Conservation (phyloP, 2,888 invertebrate species). For the Lepidocyrtoides sp. region DNA sequence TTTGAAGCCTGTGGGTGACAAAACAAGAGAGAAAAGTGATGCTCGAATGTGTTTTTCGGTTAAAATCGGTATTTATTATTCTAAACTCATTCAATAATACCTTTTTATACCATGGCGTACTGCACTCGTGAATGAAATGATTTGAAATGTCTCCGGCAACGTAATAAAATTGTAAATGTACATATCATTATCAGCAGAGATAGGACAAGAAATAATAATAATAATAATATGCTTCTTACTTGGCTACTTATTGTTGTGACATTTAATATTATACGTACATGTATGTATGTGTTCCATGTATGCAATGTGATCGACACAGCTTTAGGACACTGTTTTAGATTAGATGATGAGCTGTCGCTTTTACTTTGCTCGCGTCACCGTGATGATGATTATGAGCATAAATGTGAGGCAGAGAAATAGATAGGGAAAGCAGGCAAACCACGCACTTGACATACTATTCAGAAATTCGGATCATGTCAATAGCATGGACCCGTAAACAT, state of each 20-base stretch:
- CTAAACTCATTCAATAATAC: slow-evolving; percentile 8
- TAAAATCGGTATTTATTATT: slow-evolving; percentile 16
- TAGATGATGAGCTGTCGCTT: slow-evolving; percentile 66
- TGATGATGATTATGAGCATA: neutral
- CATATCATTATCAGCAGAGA: slow-evolving; percentile 8
- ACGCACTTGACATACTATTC: neutral
- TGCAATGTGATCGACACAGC: slow-evolving; percentile 62
- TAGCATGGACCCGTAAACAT: slow-evolving; percentile 2
- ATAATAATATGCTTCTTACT: neutral
- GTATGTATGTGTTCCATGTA: slow-evolving; percentile 19
- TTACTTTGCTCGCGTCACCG: neutral
- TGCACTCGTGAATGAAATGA: slow-evolving; percentile 56
- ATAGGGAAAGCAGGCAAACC: neutral
- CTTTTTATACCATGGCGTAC: neutral
- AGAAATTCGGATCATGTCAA: neutral
- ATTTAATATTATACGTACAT: slow-evolving; percentile 36
- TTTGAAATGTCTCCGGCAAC: slow-evolving; percentile 60
- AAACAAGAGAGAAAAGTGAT: slow-evolving; percentile 85
- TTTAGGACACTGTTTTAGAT: slow-evolving; percentile 69
- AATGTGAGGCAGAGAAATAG: neutral
- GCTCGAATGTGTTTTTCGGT: slow-evolving; percentile 20
- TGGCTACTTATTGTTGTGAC: slow-evolving; percentile 25
- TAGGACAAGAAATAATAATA: neutral
- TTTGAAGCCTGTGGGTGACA: slow-evolving; percentile 85
- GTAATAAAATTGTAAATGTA: slow-evolving; percentile 39